A percentile compares a stretch with the other conserved stretches of the same genome.
Evolutionary conservation across 1,140 invertebrate species (phyloP).

Genomic region (Drosophila gunungcola): DNA sequence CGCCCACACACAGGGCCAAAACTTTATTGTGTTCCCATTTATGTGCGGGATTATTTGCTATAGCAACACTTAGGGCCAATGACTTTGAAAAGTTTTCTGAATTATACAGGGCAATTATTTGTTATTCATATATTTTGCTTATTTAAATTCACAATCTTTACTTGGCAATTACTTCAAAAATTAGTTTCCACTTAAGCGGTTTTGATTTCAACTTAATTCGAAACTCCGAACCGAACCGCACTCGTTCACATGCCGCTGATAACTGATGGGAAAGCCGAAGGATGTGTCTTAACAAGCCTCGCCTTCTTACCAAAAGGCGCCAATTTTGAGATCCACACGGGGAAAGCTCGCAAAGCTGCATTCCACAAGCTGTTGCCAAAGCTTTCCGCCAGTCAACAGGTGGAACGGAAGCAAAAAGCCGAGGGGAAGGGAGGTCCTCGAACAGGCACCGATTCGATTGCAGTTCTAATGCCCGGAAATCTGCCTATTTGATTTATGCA

Average conservation of each 20-base stretch:
- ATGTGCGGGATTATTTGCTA: slow-evolving; percentile 56
- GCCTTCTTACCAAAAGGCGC: slow-evolving; percentile 74
- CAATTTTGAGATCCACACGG: slow-evolving; percentile 60
- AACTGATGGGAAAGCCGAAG: slow-evolving; percentile 54
- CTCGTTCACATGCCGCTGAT: slow-evolving; percentile 61
- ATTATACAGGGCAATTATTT: background rate
- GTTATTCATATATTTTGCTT: background rate
- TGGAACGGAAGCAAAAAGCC: slow-evolving; percentile 4
- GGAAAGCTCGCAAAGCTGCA: slow-evolving; percentile 65
- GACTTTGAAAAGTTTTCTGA: slow-evolving; percentile 1
- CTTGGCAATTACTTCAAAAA: slow-evolving; percentile 8
- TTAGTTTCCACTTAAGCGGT: slow-evolving; percentile 9
- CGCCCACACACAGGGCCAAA: slow-evolving; percentile 15
- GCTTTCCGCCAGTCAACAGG: slow-evolving; percentile 40
- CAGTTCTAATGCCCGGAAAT: slow-evolving; percentile 61
- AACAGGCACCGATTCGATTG: slow-evolving; percentile 34
- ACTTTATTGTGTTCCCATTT: slow-evolving; percentile 42
- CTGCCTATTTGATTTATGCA: slow-evolving; percentile 75
- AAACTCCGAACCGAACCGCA: slow-evolving; percentile 48
- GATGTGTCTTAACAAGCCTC: slow-evolving; percentile 65
- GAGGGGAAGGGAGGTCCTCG: background rate
- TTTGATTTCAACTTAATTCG: background rate
- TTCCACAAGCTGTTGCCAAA: slow-evolving; percentile 47
- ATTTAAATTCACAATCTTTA: background rate
- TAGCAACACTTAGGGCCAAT: slow-evolving; percentile 11